Evolutionary conservation across 2,888 invertebrate species (phyloP).

Genomic region (Hirtodrosophila alboralis): DNA sequence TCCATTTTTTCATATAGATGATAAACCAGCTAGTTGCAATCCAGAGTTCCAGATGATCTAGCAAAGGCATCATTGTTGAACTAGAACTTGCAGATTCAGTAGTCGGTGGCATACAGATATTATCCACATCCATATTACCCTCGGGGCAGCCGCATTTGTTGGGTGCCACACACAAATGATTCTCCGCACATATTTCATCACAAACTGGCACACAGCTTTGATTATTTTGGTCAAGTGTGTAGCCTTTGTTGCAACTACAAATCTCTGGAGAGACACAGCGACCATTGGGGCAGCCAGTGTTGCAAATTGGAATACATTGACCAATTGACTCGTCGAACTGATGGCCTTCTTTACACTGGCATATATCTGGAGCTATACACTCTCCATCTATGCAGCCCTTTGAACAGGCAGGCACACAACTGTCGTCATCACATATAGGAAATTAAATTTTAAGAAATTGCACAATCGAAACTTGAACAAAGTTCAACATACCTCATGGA

Average conservation of each 20-base stretch:
- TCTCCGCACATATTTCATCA: conserved; percentile 1
- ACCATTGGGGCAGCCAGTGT: conserved; percentile 15
- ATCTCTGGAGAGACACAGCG: conserved; percentile 6
- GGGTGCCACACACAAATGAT: conserved; percentile 13
- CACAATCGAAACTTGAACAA: not conserved
- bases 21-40: no score
- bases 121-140: not conserved
- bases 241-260: conserved; percentile 14
- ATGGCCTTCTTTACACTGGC: conserved; percentile 15
- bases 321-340: not conserved
- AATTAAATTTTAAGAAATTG: no score
- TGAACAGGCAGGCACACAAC: conserved; percentile 25
- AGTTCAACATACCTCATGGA: not conserved
- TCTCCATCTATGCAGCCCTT: conserved; percentile 4
- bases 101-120: not conserved
- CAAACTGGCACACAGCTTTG: conserved; percentile 8
- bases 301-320: conserved; percentile 8
- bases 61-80: not conserved
- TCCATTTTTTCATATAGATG: no score
- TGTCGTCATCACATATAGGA: no score
- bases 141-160: conserved; percentile 8
- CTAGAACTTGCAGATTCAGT: not conserved
- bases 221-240: not conserved
- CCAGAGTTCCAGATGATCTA: not conserved
- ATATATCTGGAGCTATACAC: conserved; percentile 8